Conservation (phyloP, 2,113 vertebrate genomes). For the Brachyhypopomus occidentalis region DNA sequence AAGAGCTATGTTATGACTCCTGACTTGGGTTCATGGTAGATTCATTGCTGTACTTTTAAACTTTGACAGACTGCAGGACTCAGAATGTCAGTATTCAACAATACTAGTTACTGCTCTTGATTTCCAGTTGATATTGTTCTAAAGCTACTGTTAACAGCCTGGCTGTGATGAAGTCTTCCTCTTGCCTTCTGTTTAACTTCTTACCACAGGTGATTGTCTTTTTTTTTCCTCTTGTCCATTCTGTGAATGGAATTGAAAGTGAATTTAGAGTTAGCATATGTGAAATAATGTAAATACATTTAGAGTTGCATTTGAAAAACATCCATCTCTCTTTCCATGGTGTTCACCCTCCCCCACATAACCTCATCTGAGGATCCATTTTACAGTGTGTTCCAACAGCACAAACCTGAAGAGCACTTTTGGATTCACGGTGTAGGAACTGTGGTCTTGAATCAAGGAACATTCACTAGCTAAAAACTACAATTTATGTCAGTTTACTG, state of each 20-base stretch:
- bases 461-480: not conserved
- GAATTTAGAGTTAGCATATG: conserved; percentile 15
- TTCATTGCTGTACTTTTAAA: conserved; percentile 2
- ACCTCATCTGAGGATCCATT: not conserved
- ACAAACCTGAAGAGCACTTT: conserved; percentile 9
- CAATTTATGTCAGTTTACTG: not conserved
- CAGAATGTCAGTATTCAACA: not conserved
- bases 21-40: not conserved
- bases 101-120: not conserved
- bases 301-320: not conserved
- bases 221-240: conserved; percentile 29
- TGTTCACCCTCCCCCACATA: not conserved
- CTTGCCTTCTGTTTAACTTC: conserved; percentile 9
- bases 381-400: conserved; percentile 6
- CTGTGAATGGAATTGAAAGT: conserved; percentile 42
- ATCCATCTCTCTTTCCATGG: not conserved
- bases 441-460: not conserved
- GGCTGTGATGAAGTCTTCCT: conserved; percentile 28
- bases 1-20: not conserved
- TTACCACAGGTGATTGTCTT: not conserved
- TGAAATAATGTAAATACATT: conserved; percentile 9
- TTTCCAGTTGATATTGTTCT: no score
- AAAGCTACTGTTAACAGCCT: conserved; percentile 4
- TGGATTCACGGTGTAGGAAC: not conserved
- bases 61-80: not conserved